Percentiles rank a stretch among this genome's conserved stretches.
These are phyloP conservation scores for Thunnus albacares DNA, from an alignment of 2,797 vertebrate genomes.

Conservation along the genomic window DNA sequence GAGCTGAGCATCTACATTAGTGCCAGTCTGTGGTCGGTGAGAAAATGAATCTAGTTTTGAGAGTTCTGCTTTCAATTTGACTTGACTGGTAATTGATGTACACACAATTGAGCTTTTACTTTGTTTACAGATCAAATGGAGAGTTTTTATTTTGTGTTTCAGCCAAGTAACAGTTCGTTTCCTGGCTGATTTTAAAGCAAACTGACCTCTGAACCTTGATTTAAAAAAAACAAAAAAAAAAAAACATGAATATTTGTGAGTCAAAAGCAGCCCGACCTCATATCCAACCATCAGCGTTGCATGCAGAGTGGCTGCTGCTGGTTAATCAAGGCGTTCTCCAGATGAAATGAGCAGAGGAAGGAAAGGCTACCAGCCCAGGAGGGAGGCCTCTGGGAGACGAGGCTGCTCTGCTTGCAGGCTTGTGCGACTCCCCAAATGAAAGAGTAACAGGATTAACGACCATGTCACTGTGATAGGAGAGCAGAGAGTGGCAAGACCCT, in stretches of 20 bases:
- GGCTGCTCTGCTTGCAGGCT: slow-evolving; percentile 57
- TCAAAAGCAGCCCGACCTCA: slow-evolving; percentile 36
- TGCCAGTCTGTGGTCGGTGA: neutral
- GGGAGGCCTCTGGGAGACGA: slow-evolving; percentile 55
- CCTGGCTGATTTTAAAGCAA: slow-evolving; percentile 34
- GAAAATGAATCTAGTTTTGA: neutral
- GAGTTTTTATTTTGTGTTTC: neutral
- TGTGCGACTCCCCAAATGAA: slow-evolving; percentile 65
- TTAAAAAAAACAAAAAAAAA: neutral
- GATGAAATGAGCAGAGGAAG: slow-evolving; percentile 65
- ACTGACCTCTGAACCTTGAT: slow-evolving; percentile 24
- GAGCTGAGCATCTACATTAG: slow-evolving; percentile 8
- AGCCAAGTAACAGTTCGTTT: slow-evolving; percentile 15
- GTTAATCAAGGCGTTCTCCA: slow-evolving; percentile 61
- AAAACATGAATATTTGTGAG: neutral
- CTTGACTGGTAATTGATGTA: slow-evolving; percentile 1
- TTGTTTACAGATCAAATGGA: neutral
- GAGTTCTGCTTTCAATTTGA: slow-evolving; percentile 21
- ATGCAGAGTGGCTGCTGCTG: slow-evolving; percentile 48
- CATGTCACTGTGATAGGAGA: slow-evolving; percentile 77
- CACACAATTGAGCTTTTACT: neutral
- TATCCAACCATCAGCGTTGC: slow-evolving; percentile 32
- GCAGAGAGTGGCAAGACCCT: slow-evolving; percentile 69
- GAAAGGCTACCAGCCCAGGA: slow-evolving; percentile 63
- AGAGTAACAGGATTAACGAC: slow-evolving; percentile 81